Percentiles rank a stretch among this genome's conserved stretches.
These are phyloP conservation scores for Lacanobia oleracea DNA, from an alignment of 2,888 invertebrate species.

Conservation along the genomic window DNA sequence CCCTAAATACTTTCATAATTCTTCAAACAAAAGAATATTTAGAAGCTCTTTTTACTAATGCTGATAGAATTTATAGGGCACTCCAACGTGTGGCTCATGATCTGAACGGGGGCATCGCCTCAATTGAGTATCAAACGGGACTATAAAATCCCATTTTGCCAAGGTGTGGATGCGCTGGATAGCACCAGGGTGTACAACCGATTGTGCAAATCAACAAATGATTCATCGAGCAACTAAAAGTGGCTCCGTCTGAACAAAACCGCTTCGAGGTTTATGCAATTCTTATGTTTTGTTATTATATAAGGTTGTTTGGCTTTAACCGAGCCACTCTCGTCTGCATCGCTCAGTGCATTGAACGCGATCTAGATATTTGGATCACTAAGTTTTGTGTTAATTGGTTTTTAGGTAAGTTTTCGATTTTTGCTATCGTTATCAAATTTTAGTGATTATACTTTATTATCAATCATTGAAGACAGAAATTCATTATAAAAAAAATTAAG, in stretches of 20 bases:
- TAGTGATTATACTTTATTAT: background rate
- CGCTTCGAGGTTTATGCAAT: conserved; percentile 87
- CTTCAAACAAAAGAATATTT: no score
- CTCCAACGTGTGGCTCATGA: no score
- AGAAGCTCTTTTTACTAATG: no score
- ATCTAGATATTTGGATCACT: conserved; percentile 69
- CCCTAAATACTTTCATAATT: no score
- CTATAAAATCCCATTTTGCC: no score
- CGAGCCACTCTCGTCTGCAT: conserved; percentile 81
- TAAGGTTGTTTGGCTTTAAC: conserved; percentile 83
- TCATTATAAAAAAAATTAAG: background rate
- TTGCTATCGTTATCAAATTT: background rate
- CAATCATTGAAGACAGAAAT: background rate
- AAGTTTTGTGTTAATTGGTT: conserved; percentile 57
- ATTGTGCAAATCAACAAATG: background rate
- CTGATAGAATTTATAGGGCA: no score
- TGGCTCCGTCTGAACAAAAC: conserved; percentile 40
- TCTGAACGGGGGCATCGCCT: no score
- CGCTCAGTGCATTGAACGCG: conserved; percentile 84
- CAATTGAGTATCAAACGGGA: no score
- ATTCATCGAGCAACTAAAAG: conserved; percentile 15
- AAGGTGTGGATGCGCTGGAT: no score
- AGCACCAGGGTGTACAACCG: no score
- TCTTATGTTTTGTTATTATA: conserved; percentile 89
- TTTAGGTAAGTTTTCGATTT: conserved; percentile 73